These are phyloP conservation scores for Laupala kohalensis DNA, from an alignment of 1,140 invertebrate species.

Conservation along the genomic window DNA sequence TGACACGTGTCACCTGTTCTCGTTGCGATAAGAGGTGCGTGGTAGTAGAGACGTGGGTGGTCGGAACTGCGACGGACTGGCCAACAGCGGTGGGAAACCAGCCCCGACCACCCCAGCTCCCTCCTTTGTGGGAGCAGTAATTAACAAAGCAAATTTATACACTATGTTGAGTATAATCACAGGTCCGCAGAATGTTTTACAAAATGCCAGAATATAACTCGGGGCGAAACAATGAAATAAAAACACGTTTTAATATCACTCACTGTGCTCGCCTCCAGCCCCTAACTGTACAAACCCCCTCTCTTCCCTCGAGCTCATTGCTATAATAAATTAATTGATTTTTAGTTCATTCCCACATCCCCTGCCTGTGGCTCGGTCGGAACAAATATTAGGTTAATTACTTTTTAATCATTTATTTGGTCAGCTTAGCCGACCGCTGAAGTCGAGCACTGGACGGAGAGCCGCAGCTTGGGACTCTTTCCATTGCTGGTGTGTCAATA, in stretches of 20 bases:
- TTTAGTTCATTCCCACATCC: background rate
- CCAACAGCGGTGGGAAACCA: too few relatives aligned
- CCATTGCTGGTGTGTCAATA: background rate
- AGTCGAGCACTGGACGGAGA: background rate
- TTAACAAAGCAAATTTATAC: background rate
- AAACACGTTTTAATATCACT: background rate
- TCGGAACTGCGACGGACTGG: too few relatives aligned
- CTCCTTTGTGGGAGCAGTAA: background rate
- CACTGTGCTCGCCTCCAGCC: background rate
- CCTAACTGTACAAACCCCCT: background rate
- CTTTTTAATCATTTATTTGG: background rate
- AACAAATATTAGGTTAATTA: background rate
- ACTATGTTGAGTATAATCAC: background rate
- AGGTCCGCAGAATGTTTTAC: background rate
- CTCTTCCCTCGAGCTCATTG: background rate
- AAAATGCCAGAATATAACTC: background rate
- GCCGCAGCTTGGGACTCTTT: background rate
- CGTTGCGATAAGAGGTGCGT: too few relatives aligned
- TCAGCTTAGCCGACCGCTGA: background rate
- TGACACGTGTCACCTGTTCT: too few relatives aligned
- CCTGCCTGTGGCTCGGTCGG: background rate
- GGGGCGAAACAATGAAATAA: background rate
- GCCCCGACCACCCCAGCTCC: too few relatives aligned
- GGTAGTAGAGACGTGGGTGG: too few relatives aligned
- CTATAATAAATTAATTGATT: background rate